Percentiles rank a stretch among this genome's conserved stretches.
Conservation (phyloP, 2,888 invertebrate species). For the Folsomia candida region DNA sequence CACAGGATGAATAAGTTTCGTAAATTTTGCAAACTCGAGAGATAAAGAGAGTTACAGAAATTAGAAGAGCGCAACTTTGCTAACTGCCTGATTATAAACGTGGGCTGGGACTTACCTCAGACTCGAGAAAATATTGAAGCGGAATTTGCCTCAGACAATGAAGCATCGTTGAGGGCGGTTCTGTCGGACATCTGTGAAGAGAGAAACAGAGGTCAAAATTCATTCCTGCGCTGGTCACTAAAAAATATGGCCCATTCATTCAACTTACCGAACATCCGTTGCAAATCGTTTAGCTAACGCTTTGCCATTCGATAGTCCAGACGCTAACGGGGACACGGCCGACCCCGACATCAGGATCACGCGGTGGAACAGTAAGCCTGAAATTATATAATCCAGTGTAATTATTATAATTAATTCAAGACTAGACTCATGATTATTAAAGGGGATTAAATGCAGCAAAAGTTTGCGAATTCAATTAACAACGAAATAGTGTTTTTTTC, state of each 20-base stretch:
- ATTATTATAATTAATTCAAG: not conserved
- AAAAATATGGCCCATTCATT: no score
- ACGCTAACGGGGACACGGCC: slow-evolving; percentile 64
- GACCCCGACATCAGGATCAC: slow-evolving; percentile 75
- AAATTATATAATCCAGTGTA: no score
- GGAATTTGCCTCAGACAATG: slow-evolving; percentile 49
- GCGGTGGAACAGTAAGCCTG: slow-evolving; percentile 63
- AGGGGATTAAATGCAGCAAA: not conserved
- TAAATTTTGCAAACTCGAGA: no score
- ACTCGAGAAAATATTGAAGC: slow-evolving; percentile 46
- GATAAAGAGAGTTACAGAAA: no score
- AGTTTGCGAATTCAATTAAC: no score
- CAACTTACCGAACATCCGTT: slow-evolving; percentile 36
- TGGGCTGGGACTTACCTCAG: slow-evolving; percentile 47
- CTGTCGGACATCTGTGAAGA: slow-evolving; percentile 47
- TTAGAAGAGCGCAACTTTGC: no score
- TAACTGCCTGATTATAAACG: no score
- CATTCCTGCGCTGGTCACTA: no score
- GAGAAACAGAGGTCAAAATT: no score
- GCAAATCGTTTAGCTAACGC: slow-evolving; percentile 53
- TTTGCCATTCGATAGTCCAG: slow-evolving; percentile 49
- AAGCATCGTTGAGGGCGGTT: slow-evolving; percentile 49
- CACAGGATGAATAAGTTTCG: no score
- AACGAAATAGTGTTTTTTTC: no score
- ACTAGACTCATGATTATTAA: not conserved